Base-by-base conservation (phyloP, 2,888 invertebrate species). In the Fragum sueziense region DNA sequence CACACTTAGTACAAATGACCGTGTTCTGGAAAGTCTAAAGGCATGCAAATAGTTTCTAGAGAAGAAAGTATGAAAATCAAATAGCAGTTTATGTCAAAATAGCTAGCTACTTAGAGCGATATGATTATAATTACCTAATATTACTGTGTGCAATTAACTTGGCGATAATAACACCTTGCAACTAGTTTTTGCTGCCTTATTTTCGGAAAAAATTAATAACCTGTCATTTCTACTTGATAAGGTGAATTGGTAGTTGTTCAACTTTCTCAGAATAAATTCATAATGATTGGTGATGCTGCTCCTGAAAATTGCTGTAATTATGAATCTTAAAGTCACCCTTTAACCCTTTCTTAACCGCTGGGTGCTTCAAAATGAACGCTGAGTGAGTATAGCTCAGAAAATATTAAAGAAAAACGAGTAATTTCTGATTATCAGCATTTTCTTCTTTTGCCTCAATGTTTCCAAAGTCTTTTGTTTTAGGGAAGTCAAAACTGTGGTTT, bases 181-280 rank as follows among this genome's bases (percentile, higher is more conserved):
- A 61, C 61, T 61, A 61, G 61, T 61, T 61, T 61, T 61, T 61
- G 20, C 29, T 33, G 7, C n/a, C n/a, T 61, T 61, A 20, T 33
- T 27, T 7, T 22, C 17, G 6, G 61, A 33, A 61, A 61, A 61
- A 61, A 33, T 25, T 61, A 61, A 61, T 61, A 61, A 61, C 31
- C 33, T 61, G 61, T 61, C 61, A 31, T 9, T 61, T 7, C 3
- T 31, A 14, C 9, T 3, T 61, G 61, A 61, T 33, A 61, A 17
- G 20, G 3, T 47, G 47, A 47, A 47, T 47, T 47, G n/a, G 14
- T 47, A 47, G 47, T 47, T 47, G 47, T 47, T 37, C n/a, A n/a
- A 47, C 47, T 9, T 14, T 47, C 17, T 14, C 17, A 47, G 7
- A 14, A 2, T 47, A 20, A 47, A 47, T 47, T 47, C 47, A 47